Percentiles rank a stretch among this genome's conserved stretches.
Conservation (phyloP, 2,888 invertebrate species). For the Tachina fera region DNA sequence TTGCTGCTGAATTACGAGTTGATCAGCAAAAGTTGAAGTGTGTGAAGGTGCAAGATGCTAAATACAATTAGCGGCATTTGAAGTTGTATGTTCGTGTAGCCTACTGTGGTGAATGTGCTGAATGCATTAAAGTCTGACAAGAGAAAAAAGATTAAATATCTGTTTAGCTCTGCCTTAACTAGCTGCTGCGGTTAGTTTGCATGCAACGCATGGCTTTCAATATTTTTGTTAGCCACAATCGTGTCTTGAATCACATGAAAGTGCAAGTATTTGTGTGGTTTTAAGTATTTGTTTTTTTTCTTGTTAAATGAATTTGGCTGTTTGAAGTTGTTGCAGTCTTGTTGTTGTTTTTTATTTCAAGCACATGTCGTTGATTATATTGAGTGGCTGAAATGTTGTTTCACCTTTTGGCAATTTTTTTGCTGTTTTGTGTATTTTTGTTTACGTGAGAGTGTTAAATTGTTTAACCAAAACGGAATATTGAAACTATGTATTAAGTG, state of each 20-base stretch:
- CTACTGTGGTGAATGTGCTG: too few species aligned
- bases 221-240: constrained; percentile 63
- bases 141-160: not conserved
- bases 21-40: too few species aligned
- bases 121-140: too few species aligned
- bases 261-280: constrained; percentile 52
- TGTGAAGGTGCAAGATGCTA: not conserved
- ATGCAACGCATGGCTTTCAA: constrained; percentile 32
- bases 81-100: not conserved
- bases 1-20: too few species aligned
- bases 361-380: constrained; percentile 65
- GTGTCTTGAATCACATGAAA: constrained; percentile 61
- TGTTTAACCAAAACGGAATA: constrained; percentile 15
- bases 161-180: not conserved
- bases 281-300: constrained; percentile 21
- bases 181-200: constrained; percentile 56
- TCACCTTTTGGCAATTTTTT: constrained; percentile 59
- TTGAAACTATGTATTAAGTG: not conserved
- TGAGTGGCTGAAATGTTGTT: constrained; percentile 55
- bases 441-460: constrained; percentile 59
- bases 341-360: constrained; percentile 27
- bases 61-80: not conserved
- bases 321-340: constrained; percentile 17
- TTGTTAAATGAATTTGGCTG: constrained; percentile 46
- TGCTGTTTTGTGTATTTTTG: not conserved